Base-by-base conservation (phyloP, 2,797 vertebrate genomes). In the Falco novaeseelandiae region DNA sequence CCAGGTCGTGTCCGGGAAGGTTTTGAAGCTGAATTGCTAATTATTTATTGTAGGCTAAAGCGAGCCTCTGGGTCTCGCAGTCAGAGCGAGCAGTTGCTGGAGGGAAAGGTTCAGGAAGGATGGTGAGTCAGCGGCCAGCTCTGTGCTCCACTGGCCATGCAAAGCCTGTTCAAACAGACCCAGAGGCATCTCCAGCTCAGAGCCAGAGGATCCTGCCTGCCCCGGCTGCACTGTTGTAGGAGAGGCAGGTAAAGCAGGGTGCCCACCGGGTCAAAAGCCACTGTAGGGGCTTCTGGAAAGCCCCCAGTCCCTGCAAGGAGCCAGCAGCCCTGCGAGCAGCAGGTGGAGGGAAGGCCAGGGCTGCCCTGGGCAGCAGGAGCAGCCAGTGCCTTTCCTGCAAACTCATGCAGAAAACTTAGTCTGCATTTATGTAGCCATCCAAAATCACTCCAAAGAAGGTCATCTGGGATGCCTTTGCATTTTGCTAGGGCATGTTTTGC, bases 391-490 rank as follows among this genome's bases (percentile, higher is more conserved):
- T 30, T 79, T 66, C 49, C 76, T 5, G 19, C 89, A 30, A 54
- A 54, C 29, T 25, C 58, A 9, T 13, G n/a, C 49, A 38, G 61
- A 49, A 29, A 72, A 14, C 66, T 63, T 7, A 2, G 32, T 72
- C 76, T 69, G 73, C 58, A 17, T 91, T 80, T 38, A 5, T 83
- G 71, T 26, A 55, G 36, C 51, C 17, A 5, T 85, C 93, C 96
- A 89, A 58, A 91, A 70, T 15, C 55, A 3, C 71, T 80, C 96
- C 96, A 96, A 97, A 97, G 93, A 97, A 97, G 96, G 96, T 3
- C 85, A 95, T 95, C 76, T 17, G 55, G 84, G 93, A 83, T 46
- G 91, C 46, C 62, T 95, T 38, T 79, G 89, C 71, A 7, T 87
- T n/a, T 79, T 34, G 63, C 76, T 8, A 15, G 81, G 74, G 51